Base-by-base conservation (phyloP, 2,888 invertebrate species). In the Belgica antarctica region DNA sequence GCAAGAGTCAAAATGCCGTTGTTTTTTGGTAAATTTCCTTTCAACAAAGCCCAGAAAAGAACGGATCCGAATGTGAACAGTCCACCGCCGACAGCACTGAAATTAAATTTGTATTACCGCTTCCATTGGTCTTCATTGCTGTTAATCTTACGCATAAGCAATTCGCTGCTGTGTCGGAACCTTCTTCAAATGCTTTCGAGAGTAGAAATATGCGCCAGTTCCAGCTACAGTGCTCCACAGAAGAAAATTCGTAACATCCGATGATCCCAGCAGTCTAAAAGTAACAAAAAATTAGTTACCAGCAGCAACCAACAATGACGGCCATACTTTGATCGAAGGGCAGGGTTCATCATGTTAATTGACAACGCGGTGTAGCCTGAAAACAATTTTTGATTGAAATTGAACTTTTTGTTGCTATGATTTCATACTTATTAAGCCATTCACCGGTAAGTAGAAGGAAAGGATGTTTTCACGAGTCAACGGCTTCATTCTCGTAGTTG, bases 51-150 rank as follows among this genome's bases (percentile, higher is more conserved):
- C 91, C 94, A 94, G 72, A 90, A 81, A 71, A 96, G 84, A 61
- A 95, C 89, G 0, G 94, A 94, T 12, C 96, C 95, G 76, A 96
- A 86, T 73, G 92, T 92, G 83, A 95, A 90, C 22, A 95, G 83
- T 8, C 90, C 83, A 57, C 92, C 88, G 66, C 91, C 90, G 71
- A 89, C 76, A 72, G 85, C 25, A 10, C 80, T 76, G 71, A 69
- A 69, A 66, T 52, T 19, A n/a, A 28, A 52, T 2, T n/a, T 22
- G 7, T 52, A 7, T 52, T 52, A 52, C 4, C 5, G 17, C 2
- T 19, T 52, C 25, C 25, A 47, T 27, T 17, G 65, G 27, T 71
- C n/a, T n/a, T n/a, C 41, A 71, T 69, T 31, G 28, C 27, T n/a
- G 4, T 61, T 22, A 47, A 57, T 59, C 57, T 71, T 71, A 91